phyloP scores from a whole-genome alignment of 2,888 invertebrate species.

The Andrena fulva region DNA sequence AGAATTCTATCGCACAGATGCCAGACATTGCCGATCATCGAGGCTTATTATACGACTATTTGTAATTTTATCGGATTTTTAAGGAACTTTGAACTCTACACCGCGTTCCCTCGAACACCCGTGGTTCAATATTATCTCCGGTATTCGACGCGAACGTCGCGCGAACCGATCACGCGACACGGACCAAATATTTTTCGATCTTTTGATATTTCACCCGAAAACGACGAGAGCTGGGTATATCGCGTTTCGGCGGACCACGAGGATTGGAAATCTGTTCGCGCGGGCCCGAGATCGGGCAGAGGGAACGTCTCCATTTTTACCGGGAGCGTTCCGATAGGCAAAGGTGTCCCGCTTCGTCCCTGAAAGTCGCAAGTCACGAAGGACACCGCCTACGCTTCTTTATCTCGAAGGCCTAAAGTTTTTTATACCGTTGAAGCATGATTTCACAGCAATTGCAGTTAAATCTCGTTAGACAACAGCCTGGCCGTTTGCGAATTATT shows the following conservation, averaged over 20 bases:
- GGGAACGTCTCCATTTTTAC: neutral
- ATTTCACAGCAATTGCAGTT: constrained; percentile 77
- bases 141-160: too few relatives aligned
- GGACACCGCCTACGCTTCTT: neutral
- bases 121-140: too few relatives aligned
- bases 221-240: neutral
- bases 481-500: constrained; percentile 55
- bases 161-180: neutral
- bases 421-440: constrained; percentile 32
- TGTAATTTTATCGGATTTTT: constrained; percentile 42
- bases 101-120: too few relatives aligned
- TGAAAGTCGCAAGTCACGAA: neutral
- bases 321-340: neutral
- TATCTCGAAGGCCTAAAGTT: constrained; percentile 56
- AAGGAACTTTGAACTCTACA: neutral
- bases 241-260: neutral
- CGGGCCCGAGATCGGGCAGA: constrained; percentile 41
- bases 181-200: constrained; percentile 44
- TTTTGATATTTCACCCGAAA: constrained; percentile 19
- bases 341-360: neutral
- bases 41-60: constrained; percentile 41
- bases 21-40: constrained; percentile 10
- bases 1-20: constrained; percentile 19
- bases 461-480: constrained; percentile 84
- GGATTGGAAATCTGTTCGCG: too few relatives aligned